These are phyloP conservation scores for Melanotaenia parkinsoni DNA, from an alignment of 2,797 vertebrate genomes.

Conservation along the genomic window DNA sequence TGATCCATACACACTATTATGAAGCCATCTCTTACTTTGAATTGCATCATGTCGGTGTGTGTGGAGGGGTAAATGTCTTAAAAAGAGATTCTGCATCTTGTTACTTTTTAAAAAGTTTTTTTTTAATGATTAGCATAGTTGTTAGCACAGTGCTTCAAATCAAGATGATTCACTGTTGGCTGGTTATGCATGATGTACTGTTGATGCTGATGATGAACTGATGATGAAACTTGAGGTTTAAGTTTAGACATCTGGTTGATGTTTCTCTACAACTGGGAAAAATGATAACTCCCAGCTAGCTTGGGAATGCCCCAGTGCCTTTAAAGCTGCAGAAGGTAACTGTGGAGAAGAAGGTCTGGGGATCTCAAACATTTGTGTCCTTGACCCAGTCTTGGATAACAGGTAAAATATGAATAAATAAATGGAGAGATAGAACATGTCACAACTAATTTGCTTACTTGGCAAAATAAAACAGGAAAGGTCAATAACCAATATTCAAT, in stretches of 20 bases:
- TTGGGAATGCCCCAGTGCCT: no score
- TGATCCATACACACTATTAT: background rate
- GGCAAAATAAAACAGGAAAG: background rate
- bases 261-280: background rate
- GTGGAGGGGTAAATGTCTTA: background rate
- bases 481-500: background rate
- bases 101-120: no score
- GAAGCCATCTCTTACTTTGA: background rate
- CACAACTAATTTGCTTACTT: no score
- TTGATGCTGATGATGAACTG: background rate
- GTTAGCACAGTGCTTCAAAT: no score
- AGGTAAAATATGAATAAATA: no score
- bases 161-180: no score
- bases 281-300: no score
- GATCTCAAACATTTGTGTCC: background rate
- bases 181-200: no score
- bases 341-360: background rate
- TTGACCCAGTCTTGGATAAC: no score
- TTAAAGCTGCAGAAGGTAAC: no score
- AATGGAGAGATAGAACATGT: no score
- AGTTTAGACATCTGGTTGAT: background rate
- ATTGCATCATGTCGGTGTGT: background rate
- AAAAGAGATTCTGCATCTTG: background rate
- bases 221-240: background rate
- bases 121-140: no score